Conservation (phyloP, 2,888 invertebrate species). For the Ichneumoninae sp. region DNA sequence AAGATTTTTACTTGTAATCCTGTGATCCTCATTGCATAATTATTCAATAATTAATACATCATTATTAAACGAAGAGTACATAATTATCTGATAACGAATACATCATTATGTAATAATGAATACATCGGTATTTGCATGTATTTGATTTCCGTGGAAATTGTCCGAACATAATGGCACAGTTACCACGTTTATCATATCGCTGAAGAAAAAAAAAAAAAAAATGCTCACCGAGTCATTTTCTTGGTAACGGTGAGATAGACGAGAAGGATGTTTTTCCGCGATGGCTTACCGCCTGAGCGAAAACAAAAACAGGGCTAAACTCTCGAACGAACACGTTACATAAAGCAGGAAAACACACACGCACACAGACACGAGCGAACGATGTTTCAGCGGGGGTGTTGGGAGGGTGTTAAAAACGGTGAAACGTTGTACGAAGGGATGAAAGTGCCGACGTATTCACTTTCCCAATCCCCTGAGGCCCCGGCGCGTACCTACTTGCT, state of each 20-base stretch:
- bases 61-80: too few species aligned
- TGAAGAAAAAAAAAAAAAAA: neutral
- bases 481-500: slow-evolving; percentile 51
- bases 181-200: neutral
- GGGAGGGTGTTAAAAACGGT: slow-evolving; percentile 21
- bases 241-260: neutral
- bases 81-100: too few species aligned
- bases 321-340: slow-evolving; percentile 29
- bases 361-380: slow-evolving; percentile 7
- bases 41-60: too few species aligned
- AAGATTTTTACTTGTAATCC: neutral
- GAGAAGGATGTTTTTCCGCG: slow-evolving; percentile 4
- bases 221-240: neutral
- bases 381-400: neutral
- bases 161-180: neutral
- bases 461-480: slow-evolving; percentile 52
- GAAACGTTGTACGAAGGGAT: slow-evolving; percentile 44
- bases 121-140: too few species aligned
- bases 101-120: too few species aligned
- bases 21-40: neutral
- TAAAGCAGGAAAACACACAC: slow-evolving; percentile 49
- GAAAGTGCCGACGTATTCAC: slow-evolving; percentile 67
- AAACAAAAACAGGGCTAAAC: slow-evolving; percentile 52
- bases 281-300: slow-evolving; percentile 1
- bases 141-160: neutral